These are phyloP conservation scores for Nyctibius grandis DNA, from an alignment of 2,797 vertebrate genomes.

Conservation along the genomic window DNA sequence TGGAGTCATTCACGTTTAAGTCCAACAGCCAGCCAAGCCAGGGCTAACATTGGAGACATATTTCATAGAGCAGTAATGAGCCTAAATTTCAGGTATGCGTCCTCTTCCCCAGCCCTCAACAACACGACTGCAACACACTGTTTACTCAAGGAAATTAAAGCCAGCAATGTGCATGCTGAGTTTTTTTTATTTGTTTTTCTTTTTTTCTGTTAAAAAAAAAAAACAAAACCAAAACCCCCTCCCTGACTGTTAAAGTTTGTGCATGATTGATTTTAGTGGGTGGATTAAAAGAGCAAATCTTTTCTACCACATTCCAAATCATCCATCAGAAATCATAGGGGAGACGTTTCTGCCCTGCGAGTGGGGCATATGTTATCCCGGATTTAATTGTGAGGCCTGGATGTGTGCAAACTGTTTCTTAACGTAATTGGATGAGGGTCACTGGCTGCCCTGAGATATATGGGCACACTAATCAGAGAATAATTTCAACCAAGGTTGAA, in stretches of 20 bases:
- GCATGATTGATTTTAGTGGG: conserved; percentile 36
- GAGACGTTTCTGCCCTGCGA: not conserved
- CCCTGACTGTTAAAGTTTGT: not conserved
- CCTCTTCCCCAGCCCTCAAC: conserved; percentile 13
- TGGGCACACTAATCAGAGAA: conserved; percentile 47
- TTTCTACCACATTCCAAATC: not conserved
- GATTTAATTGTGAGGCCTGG: conserved; percentile 43
- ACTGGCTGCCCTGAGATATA: conserved; percentile 51
- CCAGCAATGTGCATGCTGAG: not conserved
- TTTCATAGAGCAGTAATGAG: conserved; percentile 48
- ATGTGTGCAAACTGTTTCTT: conserved; percentile 1
- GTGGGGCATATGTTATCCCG: not conserved
- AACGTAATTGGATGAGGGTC: conserved; percentile 62
- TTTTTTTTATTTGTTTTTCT: not conserved
- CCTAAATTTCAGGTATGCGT: conserved; percentile 31
- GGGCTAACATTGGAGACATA: not conserved
- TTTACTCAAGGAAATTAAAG: conserved; percentile 66
- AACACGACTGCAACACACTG: not conserved
- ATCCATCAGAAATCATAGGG: not conserved
- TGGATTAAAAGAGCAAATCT: conserved; percentile 8
- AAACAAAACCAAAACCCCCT: not conserved
- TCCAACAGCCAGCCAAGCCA: not conserved
- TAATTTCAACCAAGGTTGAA: conserved; percentile 22
- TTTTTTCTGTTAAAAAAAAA: not conserved
- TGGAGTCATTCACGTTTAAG: not conserved